Conservation (phyloP, 2,888 invertebrate species). For the Yponomeuta malinellus region DNA sequence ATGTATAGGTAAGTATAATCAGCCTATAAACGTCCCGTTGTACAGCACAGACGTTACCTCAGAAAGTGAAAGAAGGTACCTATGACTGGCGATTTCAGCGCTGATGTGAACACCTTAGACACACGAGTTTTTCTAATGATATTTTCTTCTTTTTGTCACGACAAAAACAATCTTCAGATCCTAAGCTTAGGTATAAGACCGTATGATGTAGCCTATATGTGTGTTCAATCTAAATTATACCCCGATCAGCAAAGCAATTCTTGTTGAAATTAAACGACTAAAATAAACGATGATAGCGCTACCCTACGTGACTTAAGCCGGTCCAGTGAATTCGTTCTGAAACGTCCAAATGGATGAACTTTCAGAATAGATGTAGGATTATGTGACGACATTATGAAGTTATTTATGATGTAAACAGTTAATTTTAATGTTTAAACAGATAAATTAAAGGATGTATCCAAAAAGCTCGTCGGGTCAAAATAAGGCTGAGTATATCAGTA, state of each 20-base stretch:
- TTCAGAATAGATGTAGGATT: constrained; percentile 6
- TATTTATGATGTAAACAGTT: constrained; percentile 8
- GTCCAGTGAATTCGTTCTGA: not conserved
- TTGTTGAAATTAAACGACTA: not conserved
- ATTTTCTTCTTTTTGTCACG: too few species aligned
- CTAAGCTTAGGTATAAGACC: too few species aligned
- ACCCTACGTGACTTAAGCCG: not conserved
- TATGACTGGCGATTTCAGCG: too few species aligned
- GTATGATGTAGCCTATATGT: not conserved
- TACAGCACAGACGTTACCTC: too few species aligned
- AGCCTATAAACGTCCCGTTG: too few species aligned
- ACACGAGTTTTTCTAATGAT: too few species aligned
- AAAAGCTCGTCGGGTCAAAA: not conserved
- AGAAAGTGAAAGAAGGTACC: too few species aligned
- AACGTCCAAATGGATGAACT: not conserved
- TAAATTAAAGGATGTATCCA: not conserved
- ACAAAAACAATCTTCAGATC: too few species aligned
- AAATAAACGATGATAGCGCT: constrained; percentile 3
- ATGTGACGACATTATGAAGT: constrained; percentile 9
- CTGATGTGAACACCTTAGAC: too few species aligned
- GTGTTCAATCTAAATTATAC: not conserved
- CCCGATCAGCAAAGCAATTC: not conserved
- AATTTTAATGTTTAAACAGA: not conserved
- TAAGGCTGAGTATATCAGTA: too few species aligned
- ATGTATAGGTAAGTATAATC: too few species aligned